Evolutionary conservation across 2,797 vertebrate genomes (phyloP).

Genomic region (Gymnoscopelus microlampas): DNA sequence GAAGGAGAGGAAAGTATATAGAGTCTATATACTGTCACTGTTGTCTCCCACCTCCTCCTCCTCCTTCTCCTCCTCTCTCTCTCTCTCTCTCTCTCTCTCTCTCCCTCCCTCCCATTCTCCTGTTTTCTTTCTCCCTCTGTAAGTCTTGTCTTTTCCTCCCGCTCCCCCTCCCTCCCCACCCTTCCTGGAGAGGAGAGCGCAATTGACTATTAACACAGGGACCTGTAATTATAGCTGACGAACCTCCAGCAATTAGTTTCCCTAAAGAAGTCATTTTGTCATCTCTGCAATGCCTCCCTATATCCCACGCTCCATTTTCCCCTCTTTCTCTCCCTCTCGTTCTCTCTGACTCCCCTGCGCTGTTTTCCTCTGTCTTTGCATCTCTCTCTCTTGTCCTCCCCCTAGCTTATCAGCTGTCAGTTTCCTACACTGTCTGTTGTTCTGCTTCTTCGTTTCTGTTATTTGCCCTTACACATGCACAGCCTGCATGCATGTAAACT

Average conservation of each 20-base stretch:
- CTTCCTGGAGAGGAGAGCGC: conserved; percentile 68
- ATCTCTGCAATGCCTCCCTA: conserved; percentile 59
- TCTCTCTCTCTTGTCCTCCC: conserved; percentile 12
- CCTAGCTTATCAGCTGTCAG: conserved; percentile 54
- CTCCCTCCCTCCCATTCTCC: conserved; percentile 13
- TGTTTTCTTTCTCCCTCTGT: conserved; percentile 27
- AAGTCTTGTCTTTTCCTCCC: conserved; percentile 49
- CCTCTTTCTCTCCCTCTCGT: conserved; percentile 26
- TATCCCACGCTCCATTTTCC: conserved; percentile 51
- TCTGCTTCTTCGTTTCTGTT: conserved; percentile 46
- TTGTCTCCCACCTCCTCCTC: neutral
- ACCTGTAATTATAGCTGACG: conserved; percentile 81
- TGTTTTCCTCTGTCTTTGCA: neutral
- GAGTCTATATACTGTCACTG: neutral
- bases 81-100: conserved; percentile 26
- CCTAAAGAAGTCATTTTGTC: conserved; percentile 75
- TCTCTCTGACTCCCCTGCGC: conserved; percentile 19
- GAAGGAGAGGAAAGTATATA: conserved; percentile 1
- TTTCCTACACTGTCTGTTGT: conserved; percentile 54
- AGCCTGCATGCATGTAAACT: neutral
- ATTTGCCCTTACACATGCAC: conserved; percentile 33
- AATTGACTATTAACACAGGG: conserved; percentile 79
- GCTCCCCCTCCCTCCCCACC: conserved; percentile 33
- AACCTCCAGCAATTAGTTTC: conserved; percentile 79
- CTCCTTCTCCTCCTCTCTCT: conserved; percentile 41